Conservation (phyloP, 2,113 vertebrate genomes). For the Uria lomvia region DNA sequence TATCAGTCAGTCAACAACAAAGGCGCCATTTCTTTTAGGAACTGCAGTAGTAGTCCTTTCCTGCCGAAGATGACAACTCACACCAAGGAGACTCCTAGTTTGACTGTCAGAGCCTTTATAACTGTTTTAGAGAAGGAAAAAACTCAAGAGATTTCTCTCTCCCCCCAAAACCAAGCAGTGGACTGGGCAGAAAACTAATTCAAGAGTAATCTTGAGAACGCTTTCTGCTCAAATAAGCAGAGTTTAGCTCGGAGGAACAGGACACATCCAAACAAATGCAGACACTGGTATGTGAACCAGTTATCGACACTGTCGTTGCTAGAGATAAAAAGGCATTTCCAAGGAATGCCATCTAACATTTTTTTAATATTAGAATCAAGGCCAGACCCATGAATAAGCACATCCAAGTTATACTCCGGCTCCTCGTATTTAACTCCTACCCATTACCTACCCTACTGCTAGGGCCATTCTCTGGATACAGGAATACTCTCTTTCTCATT, state of each 20-base stretch:
- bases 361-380: not conserved
- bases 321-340: not conserved
- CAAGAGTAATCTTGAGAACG: not conserved
- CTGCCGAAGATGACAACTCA: not conserved
- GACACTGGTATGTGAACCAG: not conserved
- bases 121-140: not conserved
- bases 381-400: not conserved
- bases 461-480: not conserved
- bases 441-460: not conserved
- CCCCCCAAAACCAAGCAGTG: not conserved
- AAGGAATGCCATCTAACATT: accelerated
- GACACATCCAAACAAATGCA: not conserved
- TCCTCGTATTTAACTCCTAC: not conserved
- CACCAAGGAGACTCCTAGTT: not conserved
- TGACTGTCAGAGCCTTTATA: not conserved
- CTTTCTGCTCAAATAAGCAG: not conserved
- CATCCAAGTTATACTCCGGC: not conserved
- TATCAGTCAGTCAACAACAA: not conserved
- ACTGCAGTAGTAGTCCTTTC: accelerated
- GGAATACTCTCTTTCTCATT: not conserved
- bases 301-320: not conserved
- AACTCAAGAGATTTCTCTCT: not conserved
- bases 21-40: not conserved
- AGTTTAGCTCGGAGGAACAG: not conserved
- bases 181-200: not conserved